These are phyloP conservation scores for Megaceryle torquata DNA, from an alignment of 2,113 vertebrate species.

Conservation along the genomic window DNA sequence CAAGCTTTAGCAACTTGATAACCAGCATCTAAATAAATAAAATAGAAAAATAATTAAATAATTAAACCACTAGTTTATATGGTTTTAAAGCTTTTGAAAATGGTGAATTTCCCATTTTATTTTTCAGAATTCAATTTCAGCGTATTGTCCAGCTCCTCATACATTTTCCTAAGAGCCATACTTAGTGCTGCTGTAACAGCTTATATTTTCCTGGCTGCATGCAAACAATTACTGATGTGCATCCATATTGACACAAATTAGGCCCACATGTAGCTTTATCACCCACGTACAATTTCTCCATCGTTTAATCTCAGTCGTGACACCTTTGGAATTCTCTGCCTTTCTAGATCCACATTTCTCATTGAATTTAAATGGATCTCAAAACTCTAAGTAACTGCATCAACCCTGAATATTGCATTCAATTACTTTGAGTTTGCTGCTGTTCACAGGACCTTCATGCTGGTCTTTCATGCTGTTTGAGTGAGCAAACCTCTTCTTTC, in stretches of 20 bases:
- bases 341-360: conserved; percentile 60
- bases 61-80: fast-evolving
- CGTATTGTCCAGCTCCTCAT: conserved; percentile 14
- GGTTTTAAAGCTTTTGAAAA: not conserved
- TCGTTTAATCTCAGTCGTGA: conserved; percentile 15
- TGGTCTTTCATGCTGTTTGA: conserved; percentile 25
- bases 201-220: not conserved
- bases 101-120: not conserved
- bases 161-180: not conserved
- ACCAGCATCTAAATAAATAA: not conserved
- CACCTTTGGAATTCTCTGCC: conserved; percentile 39
- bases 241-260: conserved; percentile 31
- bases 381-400: conserved; percentile 64
- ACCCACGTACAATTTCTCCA: conserved; percentile 32
- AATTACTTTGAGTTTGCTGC: conserved; percentile 22
- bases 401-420: conserved; percentile 14
- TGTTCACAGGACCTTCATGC: not conserved
- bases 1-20: not conserved
- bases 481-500: conserved; percentile 35
- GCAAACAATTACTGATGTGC: not conserved
- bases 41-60: too few species aligned
- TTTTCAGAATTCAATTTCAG: not conserved
- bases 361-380: conserved; percentile 57
- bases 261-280: conserved; percentile 41
- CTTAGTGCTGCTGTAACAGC: not conserved